Conservation (phyloP, 2,797 vertebrate species). For the Delichon dasypus region DNA sequence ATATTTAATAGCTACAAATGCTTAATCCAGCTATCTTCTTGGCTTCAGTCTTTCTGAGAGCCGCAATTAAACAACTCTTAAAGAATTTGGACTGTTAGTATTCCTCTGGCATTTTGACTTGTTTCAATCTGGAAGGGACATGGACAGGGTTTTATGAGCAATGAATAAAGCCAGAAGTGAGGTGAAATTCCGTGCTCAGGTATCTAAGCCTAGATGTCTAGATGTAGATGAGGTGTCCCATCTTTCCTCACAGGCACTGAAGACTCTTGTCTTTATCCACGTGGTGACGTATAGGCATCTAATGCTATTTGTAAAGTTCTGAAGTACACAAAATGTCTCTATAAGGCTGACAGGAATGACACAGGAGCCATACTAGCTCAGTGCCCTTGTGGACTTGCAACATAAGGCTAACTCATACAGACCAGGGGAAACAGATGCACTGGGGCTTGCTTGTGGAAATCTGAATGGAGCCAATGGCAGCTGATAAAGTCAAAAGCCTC, state of each 20-base stretch:
- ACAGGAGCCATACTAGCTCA: not conserved
- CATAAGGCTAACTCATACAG: not conserved
- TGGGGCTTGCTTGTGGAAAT: not conserved
- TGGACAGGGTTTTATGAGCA: not conserved
- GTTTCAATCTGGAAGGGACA: not conserved
- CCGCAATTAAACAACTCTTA: not conserved
- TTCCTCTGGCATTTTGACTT: not conserved
- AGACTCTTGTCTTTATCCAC: not conserved
- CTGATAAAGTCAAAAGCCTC: not conserved
- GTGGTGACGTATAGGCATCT: fast-evolving
- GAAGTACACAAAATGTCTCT: not conserved
- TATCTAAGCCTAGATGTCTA: not conserved
- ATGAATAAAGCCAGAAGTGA: not conserved
- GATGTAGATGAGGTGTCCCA: not conserved
- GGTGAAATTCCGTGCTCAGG: not conserved
- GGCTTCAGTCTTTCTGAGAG: not conserved
- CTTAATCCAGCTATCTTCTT: not conserved
- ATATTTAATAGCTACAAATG: not conserved
- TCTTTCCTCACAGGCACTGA: not conserved
- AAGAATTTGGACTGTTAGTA: not conserved
- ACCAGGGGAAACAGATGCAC: not conserved
- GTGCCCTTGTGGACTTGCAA: not conserved
- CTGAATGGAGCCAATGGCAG: not conserved
- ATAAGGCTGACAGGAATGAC: not conserved
- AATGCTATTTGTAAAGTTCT: not conserved